phyloP scores from a whole-genome alignment of 2,797 vertebrate genomes.

The Rhynchotus rufescens region DNA sequence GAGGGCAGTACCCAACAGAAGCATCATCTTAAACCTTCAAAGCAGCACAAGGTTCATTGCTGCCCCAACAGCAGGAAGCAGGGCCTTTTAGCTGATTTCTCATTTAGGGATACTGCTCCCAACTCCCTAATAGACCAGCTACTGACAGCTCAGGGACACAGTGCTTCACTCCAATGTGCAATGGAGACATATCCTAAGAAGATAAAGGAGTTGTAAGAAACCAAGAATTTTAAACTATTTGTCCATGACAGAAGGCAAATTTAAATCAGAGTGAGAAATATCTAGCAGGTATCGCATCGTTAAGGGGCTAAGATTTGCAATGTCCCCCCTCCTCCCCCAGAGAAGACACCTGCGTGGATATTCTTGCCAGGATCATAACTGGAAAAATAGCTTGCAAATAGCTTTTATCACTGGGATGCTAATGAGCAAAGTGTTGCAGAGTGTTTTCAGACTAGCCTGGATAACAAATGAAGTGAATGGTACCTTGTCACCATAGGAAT shows the following conservation, averaged over 20 bases:
- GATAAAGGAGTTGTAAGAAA: neutral
- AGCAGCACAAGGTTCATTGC: neutral
- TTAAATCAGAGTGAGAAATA: neutral
- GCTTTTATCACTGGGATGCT: neutral
- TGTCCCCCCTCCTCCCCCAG: neutral
- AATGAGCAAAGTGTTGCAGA: slow-evolving; percentile 5
- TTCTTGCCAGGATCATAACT: neutral
- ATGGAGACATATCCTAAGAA: neutral
- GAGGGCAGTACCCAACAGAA: neutral
- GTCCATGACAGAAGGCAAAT: neutral
- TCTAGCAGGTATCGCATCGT: neutral
- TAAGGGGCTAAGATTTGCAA: neutral
- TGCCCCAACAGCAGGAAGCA: neutral
- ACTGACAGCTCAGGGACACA: neutral
- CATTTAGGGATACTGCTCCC: neutral
- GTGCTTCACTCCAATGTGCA: rapidly evolving
- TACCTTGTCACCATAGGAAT: neutral
- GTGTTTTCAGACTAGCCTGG: neutral
- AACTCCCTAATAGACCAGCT: neutral
- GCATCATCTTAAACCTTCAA: neutral
- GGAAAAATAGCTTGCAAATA: neutral
- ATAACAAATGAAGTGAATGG: neutral
- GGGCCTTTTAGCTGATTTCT: neutral
- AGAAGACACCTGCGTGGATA: slow-evolving; percentile 8
- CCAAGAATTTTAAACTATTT: neutral